phyloP scores from a whole-genome alignment of 2,797 vertebrate genomes.

The Vultur gryphus region DNA sequence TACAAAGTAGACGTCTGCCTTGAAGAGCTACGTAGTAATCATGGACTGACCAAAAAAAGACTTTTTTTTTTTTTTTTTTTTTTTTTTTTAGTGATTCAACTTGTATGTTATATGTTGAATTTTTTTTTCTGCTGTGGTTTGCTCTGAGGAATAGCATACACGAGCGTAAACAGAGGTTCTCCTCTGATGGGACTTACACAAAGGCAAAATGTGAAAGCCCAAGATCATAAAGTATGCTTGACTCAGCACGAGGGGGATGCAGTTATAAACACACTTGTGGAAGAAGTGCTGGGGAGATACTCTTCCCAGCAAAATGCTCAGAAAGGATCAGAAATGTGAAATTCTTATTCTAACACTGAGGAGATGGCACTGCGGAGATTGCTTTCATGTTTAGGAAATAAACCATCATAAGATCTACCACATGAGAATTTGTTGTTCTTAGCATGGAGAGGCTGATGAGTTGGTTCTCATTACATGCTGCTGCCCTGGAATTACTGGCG shows the following conservation, averaged over 20 bases:
- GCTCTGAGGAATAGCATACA: background rate
- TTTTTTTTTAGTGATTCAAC: background rate
- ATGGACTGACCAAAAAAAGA: background rate
- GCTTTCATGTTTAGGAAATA: constrained; percentile 1
- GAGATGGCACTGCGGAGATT: background rate
- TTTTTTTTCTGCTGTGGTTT: constrained; percentile 35
- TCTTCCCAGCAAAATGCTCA: background rate
- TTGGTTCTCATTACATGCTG: accelerated
- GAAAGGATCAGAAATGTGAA: background rate
- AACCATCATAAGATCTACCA: background rate
- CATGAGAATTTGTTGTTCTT: background rate
- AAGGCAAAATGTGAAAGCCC: background rate
- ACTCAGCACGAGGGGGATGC: background rate
- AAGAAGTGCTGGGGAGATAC: background rate
- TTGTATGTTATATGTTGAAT: background rate
- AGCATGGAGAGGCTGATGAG: background rate
- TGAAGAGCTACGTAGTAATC: constrained; percentile 12
- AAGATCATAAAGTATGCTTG: background rate
- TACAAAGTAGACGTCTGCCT: background rate
- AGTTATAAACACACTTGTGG: background rate
- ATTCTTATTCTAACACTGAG: background rate
- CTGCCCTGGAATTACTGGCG: background rate
- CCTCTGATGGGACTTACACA: background rate
- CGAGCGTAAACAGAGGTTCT: background rate
- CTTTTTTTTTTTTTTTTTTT: background rate